Evolutionary conservation across 1,140 invertebrate genomes (phyloP), one percentile per base, ranked within the genome.

Genomic region (Trichomalopsis sarcophagae): DNA sequence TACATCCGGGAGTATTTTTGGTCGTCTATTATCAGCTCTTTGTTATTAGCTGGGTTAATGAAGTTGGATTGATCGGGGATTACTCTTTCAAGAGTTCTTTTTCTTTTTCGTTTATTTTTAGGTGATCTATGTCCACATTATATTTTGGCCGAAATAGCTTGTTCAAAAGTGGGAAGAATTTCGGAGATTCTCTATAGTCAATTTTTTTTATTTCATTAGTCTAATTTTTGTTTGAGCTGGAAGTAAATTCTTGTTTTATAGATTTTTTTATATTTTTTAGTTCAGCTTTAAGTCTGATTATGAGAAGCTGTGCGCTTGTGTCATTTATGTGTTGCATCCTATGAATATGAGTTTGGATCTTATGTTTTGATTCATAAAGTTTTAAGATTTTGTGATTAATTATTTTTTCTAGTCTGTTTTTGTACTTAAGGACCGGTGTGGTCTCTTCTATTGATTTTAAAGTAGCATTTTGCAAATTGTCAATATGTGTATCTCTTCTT

Each of bases 161-260:
- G 44, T 87, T 85, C 7, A 88, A 62, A 9, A 36, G 47, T 10
- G 87, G 86, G 66, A 88, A 88, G 62, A 84, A 82, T 0, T 82
- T 85, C 14, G 55, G 47, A 0, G 80, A 81, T 47, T 87, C 78
- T 30, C 68, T 80, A 3, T 17, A 17, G 6, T 83, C 36, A 33
- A 86, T 87, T 9, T 81, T 84, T 77, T 74, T 44, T 23, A 87
- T 87, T 81, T 81, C 83, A 1, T 87, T 74, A 23, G n/a, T 78
- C 86, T 82, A 87, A 62, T 84, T 84, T 21, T 84, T 73, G 50
- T 87, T 88, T 10, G 84, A 62, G 2, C 62, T 78, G 44, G 27
- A 50, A 11, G 47, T 68, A 84, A 84, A 86, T 73, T 79, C 75
- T 68, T 82, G 30, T 77, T 82, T 84, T 21, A 88, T 47, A 21